Base-by-base conservation (phyloP, 2,797 vertebrate genomes). In the Epinephelus malabaricus region DNA sequence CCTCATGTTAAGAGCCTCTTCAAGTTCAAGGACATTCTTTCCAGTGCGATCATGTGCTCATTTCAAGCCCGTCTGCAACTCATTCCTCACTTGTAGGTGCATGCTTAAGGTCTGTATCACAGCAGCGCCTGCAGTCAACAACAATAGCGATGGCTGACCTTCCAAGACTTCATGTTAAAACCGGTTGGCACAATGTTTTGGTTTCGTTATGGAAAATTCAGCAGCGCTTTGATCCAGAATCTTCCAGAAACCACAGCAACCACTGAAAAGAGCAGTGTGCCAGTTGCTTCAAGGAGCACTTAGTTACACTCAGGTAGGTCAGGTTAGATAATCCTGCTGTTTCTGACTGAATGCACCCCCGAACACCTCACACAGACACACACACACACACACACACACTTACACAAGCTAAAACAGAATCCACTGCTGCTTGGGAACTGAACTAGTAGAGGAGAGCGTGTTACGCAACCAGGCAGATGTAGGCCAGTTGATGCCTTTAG, bases 381-480 rank as follows among this genome's bases (percentile, higher is more conserved):
- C 18, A 64, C 54, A 60, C 19, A 66, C 51, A 6, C 23, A 13
- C 51, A 64, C 59, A 51, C 30, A 58, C 53, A 40, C 19, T n/a
- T 34, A 60, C 53, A 54, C 18, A 64, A 54, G 51, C 19, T 61
- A 23, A 46, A 8, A 69, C 55, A 73, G 27, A 77, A 76, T 79
- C 65, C 78, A 84, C 50, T 82, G 85, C 86, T 69, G 84, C 74
- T 73, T 53, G 51, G 76, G 78, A 86, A 56, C 73, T 65, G 72
- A 73, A 76, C 69, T 25, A 49, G 69, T 15, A 59, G 54, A 62
- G 23, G 45, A 43, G 64, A 30, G 46, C 51, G 25, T 25, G 49
- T 92, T 92, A 91, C 64, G 78, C 66, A 91, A 92, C 30, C n/a
- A 8, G 68, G 63, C 69, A 75, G 67, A 90, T 92, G 83, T 87